These are phyloP conservation scores for Hyphantria cunea DNA, from an alignment of 1,140 invertebrate genomes.

Conservation along the genomic window DNA sequence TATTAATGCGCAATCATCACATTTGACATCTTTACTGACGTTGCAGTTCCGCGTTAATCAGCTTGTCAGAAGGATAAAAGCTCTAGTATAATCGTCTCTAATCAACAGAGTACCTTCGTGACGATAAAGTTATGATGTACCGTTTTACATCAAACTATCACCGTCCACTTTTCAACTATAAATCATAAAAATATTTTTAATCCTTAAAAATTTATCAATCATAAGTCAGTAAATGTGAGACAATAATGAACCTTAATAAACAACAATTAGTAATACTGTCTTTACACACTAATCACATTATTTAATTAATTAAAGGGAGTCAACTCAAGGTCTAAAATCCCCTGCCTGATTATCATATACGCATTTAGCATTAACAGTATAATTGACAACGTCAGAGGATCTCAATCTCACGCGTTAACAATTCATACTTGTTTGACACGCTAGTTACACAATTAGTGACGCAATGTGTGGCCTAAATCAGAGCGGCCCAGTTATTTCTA, in stretches of 20 bases:
- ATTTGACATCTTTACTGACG: neutral
- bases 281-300: neutral
- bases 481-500: neutral
- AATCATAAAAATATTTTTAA: too few relatives aligned
- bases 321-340: conserved; percentile 14
- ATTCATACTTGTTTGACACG: conserved; percentile 28
- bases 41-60: neutral
- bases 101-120: too few relatives aligned
- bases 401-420: conserved; percentile 26
- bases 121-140: too few relatives aligned
- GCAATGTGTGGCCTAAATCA: conserved; percentile 1
- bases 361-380: conserved; percentile 28
- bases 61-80: neutral
- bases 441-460: conserved; percentile 15
- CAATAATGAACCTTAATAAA: too few relatives aligned
- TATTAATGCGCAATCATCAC: neutral
- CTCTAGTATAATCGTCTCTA: too few relatives aligned
- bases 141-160: too few relatives aligned
- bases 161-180: too few relatives aligned
- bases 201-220: too few relatives aligned
- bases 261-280: too few relatives aligned
- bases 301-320: conserved; percentile 12
- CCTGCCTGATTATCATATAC: conserved; percentile 19
- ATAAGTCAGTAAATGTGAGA: too few relatives aligned
- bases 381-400: conserved; percentile 34